Evolutionary conservation across 2,797 vertebrate genomes (phyloP).

Genomic region (Acropternis orthonyx): DNA sequence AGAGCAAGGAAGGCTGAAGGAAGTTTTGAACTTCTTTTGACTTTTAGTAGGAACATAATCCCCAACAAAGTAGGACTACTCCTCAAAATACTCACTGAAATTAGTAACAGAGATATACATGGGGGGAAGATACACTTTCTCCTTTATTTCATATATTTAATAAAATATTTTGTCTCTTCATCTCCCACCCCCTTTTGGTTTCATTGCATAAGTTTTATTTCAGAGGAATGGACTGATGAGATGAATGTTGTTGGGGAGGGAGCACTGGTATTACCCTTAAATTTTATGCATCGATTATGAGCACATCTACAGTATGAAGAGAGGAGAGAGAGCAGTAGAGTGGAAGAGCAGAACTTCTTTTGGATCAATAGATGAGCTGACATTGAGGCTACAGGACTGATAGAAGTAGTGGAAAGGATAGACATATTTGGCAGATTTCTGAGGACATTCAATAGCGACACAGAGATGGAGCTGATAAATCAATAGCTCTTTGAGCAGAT

Average conservation of each 20-base stretch:
- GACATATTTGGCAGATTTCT: conserved; percentile 61
- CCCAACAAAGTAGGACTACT: background rate
- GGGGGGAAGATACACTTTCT: background rate
- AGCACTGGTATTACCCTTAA: background rate
- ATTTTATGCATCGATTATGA: conserved; percentile 1
- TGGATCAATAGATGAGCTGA: conserved; percentile 65
- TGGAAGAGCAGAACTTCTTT: conserved; percentile 55
- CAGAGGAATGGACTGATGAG: background rate
- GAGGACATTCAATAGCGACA: conserved; percentile 56
- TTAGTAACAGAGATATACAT: background rate
- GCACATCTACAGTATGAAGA: background rate
- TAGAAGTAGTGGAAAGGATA: conserved; percentile 36
- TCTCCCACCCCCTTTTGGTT: background rate
- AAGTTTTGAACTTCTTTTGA: background rate
- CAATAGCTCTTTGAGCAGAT: conserved; percentile 57
- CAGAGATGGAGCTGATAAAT: conserved; percentile 52
- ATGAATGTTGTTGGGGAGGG: background rate
- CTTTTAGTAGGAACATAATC: background rate
- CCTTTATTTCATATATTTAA: background rate
- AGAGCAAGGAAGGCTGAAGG: background rate
- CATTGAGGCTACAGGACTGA: conserved; percentile 48
- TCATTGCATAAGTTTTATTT: background rate
- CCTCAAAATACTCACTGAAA: background rate
- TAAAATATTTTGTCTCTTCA: background rate
- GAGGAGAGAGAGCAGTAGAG: conserved; percentile 22